Conservation (phyloP, 2,797 vertebrate species). For the Pempheris klunzingeri region DNA sequence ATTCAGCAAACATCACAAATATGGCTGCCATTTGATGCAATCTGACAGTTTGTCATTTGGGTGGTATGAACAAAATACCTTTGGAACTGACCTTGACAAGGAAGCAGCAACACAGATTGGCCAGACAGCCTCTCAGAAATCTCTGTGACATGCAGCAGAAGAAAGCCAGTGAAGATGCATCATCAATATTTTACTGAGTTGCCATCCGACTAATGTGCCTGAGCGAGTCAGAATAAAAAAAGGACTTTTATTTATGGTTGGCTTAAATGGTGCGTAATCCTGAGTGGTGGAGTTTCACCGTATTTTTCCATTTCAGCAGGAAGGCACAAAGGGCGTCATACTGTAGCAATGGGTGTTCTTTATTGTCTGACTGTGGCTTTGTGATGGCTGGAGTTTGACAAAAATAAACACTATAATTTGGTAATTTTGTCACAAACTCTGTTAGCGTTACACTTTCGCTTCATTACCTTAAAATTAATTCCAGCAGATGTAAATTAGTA, state of each 20-base stretch:
- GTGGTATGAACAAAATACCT: not conserved
- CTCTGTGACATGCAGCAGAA: slow-evolving; percentile 30
- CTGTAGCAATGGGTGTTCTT: slow-evolving; percentile 57
- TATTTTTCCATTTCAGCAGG: slow-evolving; percentile 57
- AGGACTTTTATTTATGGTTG: slow-evolving; percentile 56
- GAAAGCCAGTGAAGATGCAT: slow-evolving; percentile 53
- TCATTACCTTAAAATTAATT: not conserved
- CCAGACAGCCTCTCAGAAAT: slow-evolving; percentile 37
- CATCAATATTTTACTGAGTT: slow-evolving; percentile 75
- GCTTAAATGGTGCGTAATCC: slow-evolving; percentile 54
- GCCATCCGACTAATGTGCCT: slow-evolving; percentile 60
- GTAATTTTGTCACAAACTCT: not conserved
- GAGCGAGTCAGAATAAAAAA: slow-evolving; percentile 46
- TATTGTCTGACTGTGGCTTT: slow-evolving; percentile 60
- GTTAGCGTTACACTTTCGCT: not conserved
- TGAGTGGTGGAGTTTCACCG: slow-evolving; percentile 44
- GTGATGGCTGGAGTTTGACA: slow-evolving; percentile 72
- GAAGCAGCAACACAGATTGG: slow-evolving; percentile 34
- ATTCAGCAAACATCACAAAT: slow-evolving; percentile 18
- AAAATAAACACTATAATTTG: not conserved
- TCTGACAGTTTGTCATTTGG: too few species aligned
- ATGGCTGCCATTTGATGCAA: slow-evolving; percentile 9
- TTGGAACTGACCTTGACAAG: slow-evolving; percentile 33
- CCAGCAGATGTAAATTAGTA: not conserved
- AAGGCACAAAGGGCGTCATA: slow-evolving; percentile 70